Percentiles rank a stretch among this genome's conserved stretches.
phyloP scores from a whole-genome alignment of 1,140 invertebrate genomes.

The Lasioglossum albipes region DNA sequence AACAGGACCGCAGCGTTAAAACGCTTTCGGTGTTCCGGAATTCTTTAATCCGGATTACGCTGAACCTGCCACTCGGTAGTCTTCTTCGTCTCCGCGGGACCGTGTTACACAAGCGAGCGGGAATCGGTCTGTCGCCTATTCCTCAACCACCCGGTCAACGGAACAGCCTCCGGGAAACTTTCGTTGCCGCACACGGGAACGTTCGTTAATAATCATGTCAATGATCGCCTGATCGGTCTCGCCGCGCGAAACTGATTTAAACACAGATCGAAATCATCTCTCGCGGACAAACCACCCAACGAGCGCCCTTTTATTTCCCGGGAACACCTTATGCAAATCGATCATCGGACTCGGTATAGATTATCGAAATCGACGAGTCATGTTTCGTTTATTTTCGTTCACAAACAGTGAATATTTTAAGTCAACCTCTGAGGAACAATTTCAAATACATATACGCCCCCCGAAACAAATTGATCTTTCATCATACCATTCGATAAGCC shows the following conservation, averaged over 20 bases:
- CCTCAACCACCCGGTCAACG: not conserved
- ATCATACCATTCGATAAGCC: no score
- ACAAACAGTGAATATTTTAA: no score
- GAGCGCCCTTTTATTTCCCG: conserved; percentile 31
- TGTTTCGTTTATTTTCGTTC: no score
- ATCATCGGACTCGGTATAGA: not conserved
- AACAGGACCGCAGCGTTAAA: conserved; percentile 66
- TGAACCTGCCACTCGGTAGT: conserved; percentile 71
- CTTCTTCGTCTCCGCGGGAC: conserved; percentile 17
- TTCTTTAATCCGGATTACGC: conserved; percentile 78
- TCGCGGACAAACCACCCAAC: conserved; percentile 34
- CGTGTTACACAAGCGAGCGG: conserved; percentile 48
- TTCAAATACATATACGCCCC: no score
- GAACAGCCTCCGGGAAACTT: no score
- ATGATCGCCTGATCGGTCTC: conserved; percentile 46
- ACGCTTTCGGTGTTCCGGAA: conserved; percentile 76
- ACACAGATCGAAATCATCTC: conserved; percentile 9
- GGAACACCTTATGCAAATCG: conserved; percentile 7
- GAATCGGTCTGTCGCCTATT: conserved; percentile 17
- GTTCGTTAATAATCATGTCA: conserved; percentile 38
- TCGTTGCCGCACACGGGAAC: conserved; percentile 15
- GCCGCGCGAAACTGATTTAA: conserved; percentile 58
- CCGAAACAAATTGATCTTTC: no score
- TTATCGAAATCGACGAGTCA: no score
- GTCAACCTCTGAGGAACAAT: no score